Evolutionary conservation across 2,797 vertebrate species (phyloP).

Genomic region (Aphelocoma californica): DNA sequence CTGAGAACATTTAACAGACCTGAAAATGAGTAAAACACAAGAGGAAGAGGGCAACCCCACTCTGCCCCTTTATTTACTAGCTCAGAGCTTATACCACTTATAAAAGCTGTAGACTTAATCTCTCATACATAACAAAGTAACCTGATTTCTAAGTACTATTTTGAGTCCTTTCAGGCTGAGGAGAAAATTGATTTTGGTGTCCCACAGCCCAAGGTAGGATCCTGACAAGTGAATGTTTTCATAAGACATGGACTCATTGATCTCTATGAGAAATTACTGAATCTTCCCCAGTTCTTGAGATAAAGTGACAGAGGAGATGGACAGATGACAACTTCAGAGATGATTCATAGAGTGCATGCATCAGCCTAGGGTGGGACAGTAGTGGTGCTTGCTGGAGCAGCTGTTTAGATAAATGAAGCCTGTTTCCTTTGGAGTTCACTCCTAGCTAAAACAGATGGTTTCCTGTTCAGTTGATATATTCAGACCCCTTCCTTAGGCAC

Average conservation of each 20-base stretch:
- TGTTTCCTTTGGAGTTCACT: background rate
- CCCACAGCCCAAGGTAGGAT: background rate
- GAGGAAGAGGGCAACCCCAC: background rate
- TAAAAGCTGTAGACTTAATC: background rate
- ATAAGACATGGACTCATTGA: background rate
- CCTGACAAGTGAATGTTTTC: background rate
- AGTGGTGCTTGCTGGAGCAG: background rate
- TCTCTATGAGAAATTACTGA: background rate
- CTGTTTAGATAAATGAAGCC: conserved; percentile 11
- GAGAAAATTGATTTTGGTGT: background rate
- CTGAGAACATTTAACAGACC: background rate
- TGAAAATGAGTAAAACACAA: background rate
- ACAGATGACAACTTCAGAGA: background rate
- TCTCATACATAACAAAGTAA: background rate
- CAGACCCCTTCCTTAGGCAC: background rate
- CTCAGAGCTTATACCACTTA: background rate
- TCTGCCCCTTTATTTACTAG: background rate
- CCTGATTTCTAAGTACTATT: background rate
- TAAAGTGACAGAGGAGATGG: background rate
- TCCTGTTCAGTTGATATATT: background rate
- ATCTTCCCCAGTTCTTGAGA: background rate
- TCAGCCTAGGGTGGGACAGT: background rate
- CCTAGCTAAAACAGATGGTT: background rate
- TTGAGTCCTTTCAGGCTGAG: background rate
- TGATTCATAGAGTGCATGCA: background rate